These are phyloP conservation scores for Physocephala rufipes DNA, from an alignment of 2,888 invertebrate species.

Conservation along the genomic window DNA sequence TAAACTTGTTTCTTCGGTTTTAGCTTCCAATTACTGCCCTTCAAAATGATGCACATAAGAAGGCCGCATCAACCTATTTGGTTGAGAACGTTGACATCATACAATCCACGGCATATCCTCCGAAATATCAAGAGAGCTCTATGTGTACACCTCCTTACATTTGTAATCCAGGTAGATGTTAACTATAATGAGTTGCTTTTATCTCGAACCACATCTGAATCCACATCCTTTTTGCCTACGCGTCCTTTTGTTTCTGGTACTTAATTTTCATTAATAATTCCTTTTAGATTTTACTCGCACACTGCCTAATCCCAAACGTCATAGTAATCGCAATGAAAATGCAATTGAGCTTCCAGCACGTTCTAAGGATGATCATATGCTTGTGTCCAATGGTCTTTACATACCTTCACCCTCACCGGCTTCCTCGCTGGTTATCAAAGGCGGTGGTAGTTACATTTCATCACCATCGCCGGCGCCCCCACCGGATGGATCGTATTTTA, in stretches of 20 bases:
- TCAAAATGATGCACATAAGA: conserved; percentile 62
- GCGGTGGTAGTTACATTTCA: conserved; percentile 63
- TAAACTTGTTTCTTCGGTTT: conserved; percentile 24
- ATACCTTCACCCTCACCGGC: conserved; percentile 63
- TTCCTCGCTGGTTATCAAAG: conserved; percentile 62
- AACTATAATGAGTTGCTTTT: not conserved
- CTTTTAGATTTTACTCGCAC: conserved; percentile 60
- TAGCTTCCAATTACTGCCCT: conserved; percentile 60
- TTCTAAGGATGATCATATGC: conserved; percentile 62
- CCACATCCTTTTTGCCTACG: no score
- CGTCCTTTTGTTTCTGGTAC: conserved; percentile 1
- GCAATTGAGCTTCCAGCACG: conserved; percentile 54
- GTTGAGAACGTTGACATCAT: conserved; percentile 63
- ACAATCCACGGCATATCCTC: conserved; percentile 62
- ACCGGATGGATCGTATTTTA: conserved; percentile 62
- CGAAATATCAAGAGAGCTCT: conserved; percentile 62
- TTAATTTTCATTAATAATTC: conserved; percentile 7
- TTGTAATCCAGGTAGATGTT: conserved; percentile 50
- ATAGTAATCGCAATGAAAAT: conserved; percentile 56
- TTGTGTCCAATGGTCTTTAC: conserved; percentile 60
- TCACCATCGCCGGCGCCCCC: conserved; percentile 63
- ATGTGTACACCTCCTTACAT: conserved; percentile 62
- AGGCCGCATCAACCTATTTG: conserved; percentile 61
- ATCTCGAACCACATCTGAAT: not conserved
- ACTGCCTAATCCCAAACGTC: conserved; percentile 61